Percentiles rank a stretch among this genome's conserved stretches.
These are phyloP conservation scores for Cephus runcator DNA, from an alignment of 2,888 invertebrate genomes.

Conservation along the genomic window DNA sequence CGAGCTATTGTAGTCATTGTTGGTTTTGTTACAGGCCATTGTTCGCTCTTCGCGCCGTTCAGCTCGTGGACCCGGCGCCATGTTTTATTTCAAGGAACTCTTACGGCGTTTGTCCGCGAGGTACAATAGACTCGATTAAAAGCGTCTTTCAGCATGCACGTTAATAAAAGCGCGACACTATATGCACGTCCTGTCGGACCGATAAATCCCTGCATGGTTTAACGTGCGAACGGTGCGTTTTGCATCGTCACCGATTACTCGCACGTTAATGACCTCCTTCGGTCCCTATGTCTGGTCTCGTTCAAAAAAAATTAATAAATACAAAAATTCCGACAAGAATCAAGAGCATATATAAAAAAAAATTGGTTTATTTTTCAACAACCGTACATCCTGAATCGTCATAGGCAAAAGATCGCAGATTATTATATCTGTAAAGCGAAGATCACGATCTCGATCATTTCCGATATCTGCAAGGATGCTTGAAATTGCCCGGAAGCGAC, in stretches of 20 bases:
- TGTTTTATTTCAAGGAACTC: slow-evolving; percentile 24
- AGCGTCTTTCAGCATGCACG: slow-evolving; percentile 2
- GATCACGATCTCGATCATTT: not conserved
- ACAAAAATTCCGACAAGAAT: not conserved
- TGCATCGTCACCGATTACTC: not conserved
- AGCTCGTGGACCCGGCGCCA: not conserved
- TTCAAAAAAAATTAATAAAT: not conserved
- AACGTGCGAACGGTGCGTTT: not conserved
- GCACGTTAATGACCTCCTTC: not conserved
- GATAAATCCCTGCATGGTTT: not conserved
- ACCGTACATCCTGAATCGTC: not conserved
- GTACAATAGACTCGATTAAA: slow-evolving; percentile 34
- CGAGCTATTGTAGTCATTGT: slow-evolving; percentile 31
- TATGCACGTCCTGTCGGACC: not conserved
- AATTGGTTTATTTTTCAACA: not conserved
- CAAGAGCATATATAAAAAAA: not conserved
- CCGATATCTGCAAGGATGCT: not conserved
- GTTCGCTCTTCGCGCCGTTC: slow-evolving; percentile 21
- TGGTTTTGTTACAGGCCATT: slow-evolving; percentile 30
- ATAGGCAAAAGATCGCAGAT: not conserved
- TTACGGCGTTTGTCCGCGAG: not conserved
- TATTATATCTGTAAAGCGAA: not conserved
- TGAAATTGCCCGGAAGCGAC: not conserved
- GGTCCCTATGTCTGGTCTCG: not conserved
- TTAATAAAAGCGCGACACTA: not conserved